These are phyloP conservation scores for Numida meleagris DNA, from an alignment of 2,113 vertebrate species.

Conservation along the genomic window DNA sequence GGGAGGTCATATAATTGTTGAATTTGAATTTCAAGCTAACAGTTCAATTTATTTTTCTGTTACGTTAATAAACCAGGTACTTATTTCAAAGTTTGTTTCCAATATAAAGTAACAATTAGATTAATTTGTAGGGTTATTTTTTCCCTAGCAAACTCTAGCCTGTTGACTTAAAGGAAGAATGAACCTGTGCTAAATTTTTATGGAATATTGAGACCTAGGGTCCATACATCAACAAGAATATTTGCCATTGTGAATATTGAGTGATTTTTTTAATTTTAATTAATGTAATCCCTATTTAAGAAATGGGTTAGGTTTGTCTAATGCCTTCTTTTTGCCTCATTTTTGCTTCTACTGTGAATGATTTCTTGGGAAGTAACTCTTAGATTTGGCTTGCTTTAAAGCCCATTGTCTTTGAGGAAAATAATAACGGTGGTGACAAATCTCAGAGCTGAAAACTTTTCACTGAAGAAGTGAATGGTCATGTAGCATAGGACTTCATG, in stretches of 20 bases:
- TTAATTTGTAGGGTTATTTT: neutral
- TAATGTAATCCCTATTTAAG: neutral
- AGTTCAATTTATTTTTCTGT: neutral
- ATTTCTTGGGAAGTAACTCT: neutral
- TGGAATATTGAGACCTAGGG: neutral
- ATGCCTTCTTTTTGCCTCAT: neutral
- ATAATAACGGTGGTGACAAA: neutral
- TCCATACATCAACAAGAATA: neutral
- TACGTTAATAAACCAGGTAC: neutral
- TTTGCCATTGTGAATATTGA: neutral
- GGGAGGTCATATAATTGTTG: neutral
- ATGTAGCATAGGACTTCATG: neutral
- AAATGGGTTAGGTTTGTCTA: neutral
- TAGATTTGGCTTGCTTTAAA: neutral
- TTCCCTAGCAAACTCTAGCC: neutral
- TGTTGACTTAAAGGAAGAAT: neutral
- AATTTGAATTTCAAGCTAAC: neutral
- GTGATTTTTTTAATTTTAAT: neutral
- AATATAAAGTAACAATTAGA: neutral
- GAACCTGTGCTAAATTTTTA: neutral
- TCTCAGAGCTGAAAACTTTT: neutral
- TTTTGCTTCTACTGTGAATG: neutral
- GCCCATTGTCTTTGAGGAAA: neutral
- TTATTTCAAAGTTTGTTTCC: neutral
- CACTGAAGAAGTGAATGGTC: neutral